Evolutionary conservation across 64 coral and sea anemone species (phyloP), one percentile per base, ranked within the genome.

Genomic region (Montipora cactus): DNA sequence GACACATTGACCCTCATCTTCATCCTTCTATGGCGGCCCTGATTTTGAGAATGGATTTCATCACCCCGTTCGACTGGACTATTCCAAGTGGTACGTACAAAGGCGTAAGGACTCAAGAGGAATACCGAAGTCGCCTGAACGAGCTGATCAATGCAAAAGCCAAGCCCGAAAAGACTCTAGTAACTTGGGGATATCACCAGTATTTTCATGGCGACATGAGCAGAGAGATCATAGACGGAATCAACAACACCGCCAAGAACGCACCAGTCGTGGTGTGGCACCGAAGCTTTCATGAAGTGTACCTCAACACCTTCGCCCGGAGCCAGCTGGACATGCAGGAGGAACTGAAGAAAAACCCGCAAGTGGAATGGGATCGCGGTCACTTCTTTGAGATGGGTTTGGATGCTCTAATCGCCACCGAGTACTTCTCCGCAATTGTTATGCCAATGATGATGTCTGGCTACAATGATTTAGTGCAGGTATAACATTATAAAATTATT

Each of bases 1-100:
- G 84, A 64, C 84, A 87, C 5, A 87, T 89, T 4, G 87, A 89
- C 21, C 87, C 87, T 18, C 87, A 89, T 50, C 72, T 89, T 89
- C 87, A 89, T 45, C 87, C 87, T 9, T 79, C 77, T 48, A 79
- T 79, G 77, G 77, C 77, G 77, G 77, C 77, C 47, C 15, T 79
- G 77, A 79, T 79, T 79, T 14, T 79, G 13, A 5, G 10, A 21
- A 79, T 79, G 77, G 15, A 79, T 51, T 79, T 89, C 23, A 89
- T 89, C 72, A 89, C 87, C 4, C 87, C 87, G 4, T 89, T 89
- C 44, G 73, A 89, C 51, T 89, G 87, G 87, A 37, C 37, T 37
- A 0, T 37, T 37, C 37, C 37, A 37, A 37, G 37, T 37, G 37
- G 37, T 37, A 37, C 37, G 37, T 37, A 37, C 37, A 37, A 37